Base-by-base conservation (phyloP, 2,888 invertebrate genomes). In the Miltochrista miniata region DNA sequence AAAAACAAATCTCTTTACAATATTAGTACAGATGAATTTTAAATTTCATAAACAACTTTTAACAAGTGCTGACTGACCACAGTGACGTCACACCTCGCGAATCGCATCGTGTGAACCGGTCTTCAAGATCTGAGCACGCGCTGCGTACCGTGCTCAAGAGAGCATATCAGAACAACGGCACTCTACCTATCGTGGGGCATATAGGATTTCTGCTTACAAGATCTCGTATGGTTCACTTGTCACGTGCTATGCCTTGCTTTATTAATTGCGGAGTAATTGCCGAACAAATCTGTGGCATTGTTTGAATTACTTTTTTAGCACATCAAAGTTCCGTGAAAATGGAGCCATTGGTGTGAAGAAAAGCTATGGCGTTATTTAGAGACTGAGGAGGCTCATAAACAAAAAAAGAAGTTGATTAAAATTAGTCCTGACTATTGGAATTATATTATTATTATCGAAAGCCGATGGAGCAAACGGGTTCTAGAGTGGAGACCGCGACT, bases 111-210 rank as follows among this genome's bases (percentile, higher is more conserved):
- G 49, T 39, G 39, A 31, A 34, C n/a, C 24, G 42, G 38, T 44
- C 49, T 35, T 49, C 44, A 48, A n/a, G 10, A 35, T 8, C 29
- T 4, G 31, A 41, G 46, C 42, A 24, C 38, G 43, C 47, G 44
- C 40, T 51, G 15, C 37, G 51, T 46, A 53, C 50, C 62, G 76
- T 74, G 76, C 64, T 66, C 78, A 76, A 68, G 75, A 76, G 77
- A 80, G 76, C 82, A 79, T 66, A 79, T 79, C 82, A 66, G 74
- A 75, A 61, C 72, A 66, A 72, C 64, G 73, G 72, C 71, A 65
- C 59, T 56, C 61, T 2, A n/a, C n/a, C n/a, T n/a, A n/a, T 51
- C 54, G 52, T 56, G 56, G 31, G 41, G 41, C 41, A 36, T 35
- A 36, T 65, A 57, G 57, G 54, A 61, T 69, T 59, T 58, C 60